Evolutionary conservation across 1,140 invertebrate genomes (phyloP).

Genomic region (Drosophila persimilis): DNA sequence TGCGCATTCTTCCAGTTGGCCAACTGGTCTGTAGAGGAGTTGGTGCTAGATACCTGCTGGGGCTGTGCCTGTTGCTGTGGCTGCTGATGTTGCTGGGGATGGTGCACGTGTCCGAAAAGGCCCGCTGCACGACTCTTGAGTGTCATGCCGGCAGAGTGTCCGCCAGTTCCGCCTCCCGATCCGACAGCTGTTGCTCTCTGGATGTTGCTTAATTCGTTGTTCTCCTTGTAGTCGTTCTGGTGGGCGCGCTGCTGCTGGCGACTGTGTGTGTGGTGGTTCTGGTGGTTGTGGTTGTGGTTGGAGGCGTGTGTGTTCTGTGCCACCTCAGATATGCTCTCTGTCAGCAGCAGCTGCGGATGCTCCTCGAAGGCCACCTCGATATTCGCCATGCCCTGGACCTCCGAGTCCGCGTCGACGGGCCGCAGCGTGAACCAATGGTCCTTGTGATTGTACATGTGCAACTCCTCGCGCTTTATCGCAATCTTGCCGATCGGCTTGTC

Average conservation of each 20-base stretch:
- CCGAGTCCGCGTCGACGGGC: constrained; percentile 92
- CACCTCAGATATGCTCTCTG: constrained; percentile 54
- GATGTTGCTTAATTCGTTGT: constrained; percentile 77
- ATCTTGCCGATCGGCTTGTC: constrained; percentile 95
- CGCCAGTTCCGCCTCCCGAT: constrained; percentile 12
- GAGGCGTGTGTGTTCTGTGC: constrained; percentile 40
- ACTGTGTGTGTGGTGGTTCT: constrained; percentile 8
- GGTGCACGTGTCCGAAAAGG: constrained; percentile 57
- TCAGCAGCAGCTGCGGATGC: constrained; percentile 40
- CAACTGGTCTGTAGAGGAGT: constrained; percentile 59
- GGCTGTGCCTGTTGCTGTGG: constrained; percentile 36
- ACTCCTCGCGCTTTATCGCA: constrained; percentile 92
- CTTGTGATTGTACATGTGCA: constrained; percentile 93
- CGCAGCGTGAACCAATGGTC: constrained; percentile 96
- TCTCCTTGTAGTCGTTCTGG: constrained; percentile 81
- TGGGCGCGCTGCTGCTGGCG: constrained; percentile 60
- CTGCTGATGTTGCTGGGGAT: constrained; percentile 38
- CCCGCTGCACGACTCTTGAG: constrained; percentile 55
- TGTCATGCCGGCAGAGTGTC: constrained; percentile 37
- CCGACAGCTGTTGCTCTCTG: constrained; percentile 47
- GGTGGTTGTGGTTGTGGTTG: constrained; percentile 50
- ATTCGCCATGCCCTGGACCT: constrained; percentile 93
- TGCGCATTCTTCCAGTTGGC: constrained; percentile 69
- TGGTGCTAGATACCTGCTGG: constrained; percentile 25
- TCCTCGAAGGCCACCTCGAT: constrained; percentile 87